A percentile compares a stretch with the other conserved stretches of the same genome.
Evolutionary conservation across 1,140 invertebrate species (phyloP).

Genomic region (Leptinotarsa lineolata): DNA sequence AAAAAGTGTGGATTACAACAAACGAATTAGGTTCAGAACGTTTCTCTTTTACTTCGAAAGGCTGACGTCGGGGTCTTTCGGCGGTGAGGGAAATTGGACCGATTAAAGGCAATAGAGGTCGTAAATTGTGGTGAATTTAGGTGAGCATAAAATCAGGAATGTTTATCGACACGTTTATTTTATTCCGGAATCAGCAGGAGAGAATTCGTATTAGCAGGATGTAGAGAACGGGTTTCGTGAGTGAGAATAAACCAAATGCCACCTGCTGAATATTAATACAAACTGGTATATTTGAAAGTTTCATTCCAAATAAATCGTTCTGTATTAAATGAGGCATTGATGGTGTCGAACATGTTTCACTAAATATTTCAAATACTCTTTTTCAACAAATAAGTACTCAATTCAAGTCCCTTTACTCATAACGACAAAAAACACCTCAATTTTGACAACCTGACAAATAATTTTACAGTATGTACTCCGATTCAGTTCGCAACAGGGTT

Average conservation of each 20-base stretch:
- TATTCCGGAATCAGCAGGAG: not conserved
- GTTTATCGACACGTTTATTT: constrained; percentile 1
- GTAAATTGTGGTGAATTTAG: not conserved
- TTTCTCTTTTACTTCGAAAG: constrained; percentile 5
- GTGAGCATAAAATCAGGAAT: constrained; percentile 5
- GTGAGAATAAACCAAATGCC: not conserved
- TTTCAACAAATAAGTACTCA: no score
- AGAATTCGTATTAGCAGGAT: not conserved
- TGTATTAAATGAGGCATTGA: no score
- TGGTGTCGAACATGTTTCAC: no score
- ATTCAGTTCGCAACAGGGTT: no score
- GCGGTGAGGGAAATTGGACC: not conserved
- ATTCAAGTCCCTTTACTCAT: no score
- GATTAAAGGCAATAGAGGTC: not conserved
- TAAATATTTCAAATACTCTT: no score
- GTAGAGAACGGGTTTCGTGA: not conserved
- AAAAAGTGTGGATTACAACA: constrained; percentile 8
- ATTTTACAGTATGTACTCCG: no score
- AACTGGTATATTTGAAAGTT: no score
- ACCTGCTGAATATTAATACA: no score
- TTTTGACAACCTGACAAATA: no score
- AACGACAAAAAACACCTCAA: no score
- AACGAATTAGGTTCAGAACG: constrained; percentile 6
- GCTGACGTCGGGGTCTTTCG: not conserved
- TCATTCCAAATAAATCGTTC: no score